phyloP scores from a whole-genome alignment of 2,888 invertebrate species.

The Taphrorychus bicolor region DNA sequence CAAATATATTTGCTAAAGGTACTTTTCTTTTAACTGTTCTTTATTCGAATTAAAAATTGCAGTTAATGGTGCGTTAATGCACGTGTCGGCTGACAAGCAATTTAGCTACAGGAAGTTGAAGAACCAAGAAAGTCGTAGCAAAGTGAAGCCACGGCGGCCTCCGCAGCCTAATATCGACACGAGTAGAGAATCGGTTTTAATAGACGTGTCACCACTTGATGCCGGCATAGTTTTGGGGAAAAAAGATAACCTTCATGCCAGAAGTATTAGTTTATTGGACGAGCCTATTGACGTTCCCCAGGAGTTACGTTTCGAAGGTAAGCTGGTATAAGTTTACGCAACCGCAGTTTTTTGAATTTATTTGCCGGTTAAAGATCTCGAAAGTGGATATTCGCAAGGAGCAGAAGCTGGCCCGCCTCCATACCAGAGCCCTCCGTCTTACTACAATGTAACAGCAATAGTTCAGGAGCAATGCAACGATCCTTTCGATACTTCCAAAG shows the following conservation, averaged over 20 bases:
- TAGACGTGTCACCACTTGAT: constrained; percentile 74
- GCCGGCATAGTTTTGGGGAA: constrained; percentile 35
- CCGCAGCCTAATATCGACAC: constrained; percentile 56
- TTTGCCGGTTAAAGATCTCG: background rate
- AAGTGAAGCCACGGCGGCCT: constrained; percentile 58
- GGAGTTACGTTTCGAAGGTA: constrained; percentile 48
- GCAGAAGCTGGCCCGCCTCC: constrained; percentile 59
- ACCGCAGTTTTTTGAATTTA: background rate
- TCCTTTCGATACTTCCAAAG: constrained; percentile 72
- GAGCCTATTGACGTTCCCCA: constrained; percentile 77
- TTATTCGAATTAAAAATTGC: too few species aligned
- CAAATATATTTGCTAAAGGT: too few species aligned
- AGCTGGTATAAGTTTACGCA: too few species aligned
- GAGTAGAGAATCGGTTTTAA: constrained; percentile 70
- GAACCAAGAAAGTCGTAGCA: constrained; percentile 65
- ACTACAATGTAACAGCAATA: constrained; percentile 61
- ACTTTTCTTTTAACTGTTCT: background rate
- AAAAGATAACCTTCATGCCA: constrained; percentile 24
- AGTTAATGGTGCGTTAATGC: constrained; percentile 46
- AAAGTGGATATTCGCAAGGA: background rate
- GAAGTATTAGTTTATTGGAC: constrained; percentile 68
- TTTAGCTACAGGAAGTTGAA: constrained; percentile 84
- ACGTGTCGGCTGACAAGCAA: constrained; percentile 64
- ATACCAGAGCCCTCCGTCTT: constrained; percentile 65
- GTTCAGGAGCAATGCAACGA: constrained; percentile 69